Percentiles rank a stretch among this genome's conserved stretches.
Conservation (phyloP, 2,113 vertebrate genomes). For the Paralichthys olivaceus region DNA sequence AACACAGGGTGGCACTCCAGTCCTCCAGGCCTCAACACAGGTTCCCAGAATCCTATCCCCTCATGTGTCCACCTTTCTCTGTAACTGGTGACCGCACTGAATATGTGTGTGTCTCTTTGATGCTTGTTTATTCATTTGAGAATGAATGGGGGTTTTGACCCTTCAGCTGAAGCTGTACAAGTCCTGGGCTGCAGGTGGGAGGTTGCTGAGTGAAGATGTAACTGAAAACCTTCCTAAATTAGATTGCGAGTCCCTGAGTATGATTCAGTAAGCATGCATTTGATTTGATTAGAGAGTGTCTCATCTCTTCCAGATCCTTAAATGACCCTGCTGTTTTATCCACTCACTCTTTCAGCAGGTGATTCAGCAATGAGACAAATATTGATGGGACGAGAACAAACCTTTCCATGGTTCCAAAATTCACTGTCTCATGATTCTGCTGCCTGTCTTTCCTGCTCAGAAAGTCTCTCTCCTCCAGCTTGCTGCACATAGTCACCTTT, state of each 20-base stretch:
- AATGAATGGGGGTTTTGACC: slow-evolving; percentile 7
- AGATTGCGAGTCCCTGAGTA: slow-evolving; percentile 8
- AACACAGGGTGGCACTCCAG: slow-evolving; percentile 67
- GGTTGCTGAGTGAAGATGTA: background rate
- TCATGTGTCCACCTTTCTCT: slow-evolving; percentile 11
- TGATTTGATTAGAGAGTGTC: slow-evolving; percentile 12
- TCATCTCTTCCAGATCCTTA: slow-evolving; percentile 5
- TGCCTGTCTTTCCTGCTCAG: background rate
- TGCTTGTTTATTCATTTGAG: slow-evolving; percentile 31
- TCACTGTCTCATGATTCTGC: background rate
- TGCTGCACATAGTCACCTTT: background rate
- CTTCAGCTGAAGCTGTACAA: background rate
- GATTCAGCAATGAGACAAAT: background rate
- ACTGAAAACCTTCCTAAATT: slow-evolving; percentile 26
- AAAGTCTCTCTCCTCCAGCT: background rate
- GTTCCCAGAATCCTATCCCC: background rate
- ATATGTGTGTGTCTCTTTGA: slow-evolving; percentile 21
- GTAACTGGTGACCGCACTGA: slow-evolving; percentile 24
- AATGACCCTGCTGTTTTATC: background rate
- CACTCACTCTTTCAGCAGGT: background rate
- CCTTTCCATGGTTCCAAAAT: background rate
- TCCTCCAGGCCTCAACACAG: slow-evolving; percentile 19
- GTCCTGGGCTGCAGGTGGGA: slow-evolving; percentile 1
- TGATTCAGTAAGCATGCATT: slow-evolving; percentile 4
- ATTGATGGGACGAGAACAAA: background rate